Evolutionary conservation across 2,888 invertebrate genomes (phyloP), one percentile per base, ranked within the genome.

Genomic region (Tribolium freemani): DNA sequence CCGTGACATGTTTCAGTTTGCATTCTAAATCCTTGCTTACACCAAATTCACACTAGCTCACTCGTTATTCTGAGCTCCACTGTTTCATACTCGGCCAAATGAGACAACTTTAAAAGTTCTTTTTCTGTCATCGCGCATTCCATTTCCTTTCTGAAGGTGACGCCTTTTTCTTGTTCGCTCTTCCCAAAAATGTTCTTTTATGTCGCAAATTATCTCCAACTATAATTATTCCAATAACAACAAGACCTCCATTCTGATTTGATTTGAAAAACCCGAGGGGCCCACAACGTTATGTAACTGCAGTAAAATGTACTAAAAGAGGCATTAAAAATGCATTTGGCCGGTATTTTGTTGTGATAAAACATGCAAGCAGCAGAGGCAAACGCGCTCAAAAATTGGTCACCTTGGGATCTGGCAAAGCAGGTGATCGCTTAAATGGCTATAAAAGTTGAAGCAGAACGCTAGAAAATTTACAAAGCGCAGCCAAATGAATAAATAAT

Each of bases 91-190:
- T 72, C 66, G 69, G 72, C 70, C 73, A 77, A 74, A 77, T 73
- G 75, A 75, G 72, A 72, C 75, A 75, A 69, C 75, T 75, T 73
- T 70, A 63, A 70, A 68, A 68, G 67, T 71, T 71, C 73, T 72
- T 75, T 74, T 71, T 67, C 56, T 54, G 67, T 72, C 68, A 70
- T 71, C 46, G 57, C 57, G 69, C 63, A 72, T 69, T 72, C 72
- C 63, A 48, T 69, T 72, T 70, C 73, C 60, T 74, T 70, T 70
- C 48, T 48, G 11, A 48, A 69, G 67, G 75, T 61, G 71, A 76
- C 77, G 77, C 77, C 76, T 73, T 77, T 77, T 77, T 69, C 72
- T 71, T 76, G 77, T 76, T 69, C 67, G 72, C 71, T 74, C 54
- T 71, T 71, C 71, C 53, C 31, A 69, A 63, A 72, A 72, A 72